These are phyloP conservation scores for Cantharis flavilabris DNA, from an alignment of 2,888 invertebrate species.

Conservation along the genomic window DNA sequence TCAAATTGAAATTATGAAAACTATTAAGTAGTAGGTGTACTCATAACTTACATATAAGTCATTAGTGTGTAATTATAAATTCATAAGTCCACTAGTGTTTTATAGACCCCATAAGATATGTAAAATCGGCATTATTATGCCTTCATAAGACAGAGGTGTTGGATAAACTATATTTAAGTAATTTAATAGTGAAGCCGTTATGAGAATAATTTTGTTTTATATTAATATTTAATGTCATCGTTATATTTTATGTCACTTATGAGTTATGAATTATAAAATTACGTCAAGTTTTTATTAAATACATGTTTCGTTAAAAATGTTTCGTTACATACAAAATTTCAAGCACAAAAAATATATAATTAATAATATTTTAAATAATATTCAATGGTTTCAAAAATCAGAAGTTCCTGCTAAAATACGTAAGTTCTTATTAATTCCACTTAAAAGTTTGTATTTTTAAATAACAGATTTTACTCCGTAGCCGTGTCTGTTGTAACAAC, in stretches of 20 bases:
- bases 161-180: no score
- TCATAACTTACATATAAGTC: no score
- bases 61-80: no score
- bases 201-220: no score
- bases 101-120: no score
- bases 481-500: not conserved
- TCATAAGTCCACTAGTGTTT: no score
- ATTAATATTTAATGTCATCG: not conserved
- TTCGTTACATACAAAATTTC: not conserved
- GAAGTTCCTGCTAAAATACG: conserved; percentile 1
- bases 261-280: not conserved
- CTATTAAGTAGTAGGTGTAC: no score
- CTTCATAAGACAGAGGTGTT: no score
- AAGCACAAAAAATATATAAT: not conserved
- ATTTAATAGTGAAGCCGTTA: no score
- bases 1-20: no score
- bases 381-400: not conserved
- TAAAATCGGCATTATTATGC: no score
- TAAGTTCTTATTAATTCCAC: not conserved
- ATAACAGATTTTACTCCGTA: not conserved
- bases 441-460: not conserved
- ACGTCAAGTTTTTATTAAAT: not conserved
- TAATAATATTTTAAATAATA: not conserved
- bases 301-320: conserved; percentile 1
- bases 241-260: not conserved